Evolutionary conservation across 2,888 invertebrate species (phyloP), one percentile per base, ranked within the genome.

Genomic region (Omphaloscelis lunosa): DNA sequence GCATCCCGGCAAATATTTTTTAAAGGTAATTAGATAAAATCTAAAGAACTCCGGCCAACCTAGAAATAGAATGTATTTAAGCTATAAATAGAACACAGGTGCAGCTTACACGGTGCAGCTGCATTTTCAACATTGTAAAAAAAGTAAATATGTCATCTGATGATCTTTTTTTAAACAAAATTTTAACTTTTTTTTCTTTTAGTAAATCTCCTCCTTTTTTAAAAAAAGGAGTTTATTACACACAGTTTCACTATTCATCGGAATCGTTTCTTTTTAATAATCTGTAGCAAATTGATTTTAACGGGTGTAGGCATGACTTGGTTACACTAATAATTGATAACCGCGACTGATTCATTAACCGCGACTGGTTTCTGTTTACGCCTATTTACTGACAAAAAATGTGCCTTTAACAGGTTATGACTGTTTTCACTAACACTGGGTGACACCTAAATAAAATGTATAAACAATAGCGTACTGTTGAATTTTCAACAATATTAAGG

Each of bases 301-400:
- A 20, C 81, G 59, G 41, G 74, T 80, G 3, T 11, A 12, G n/a
- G 29, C 66, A 72, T 45, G 75, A n/a, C 79, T 74, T 61, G 23
- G 65, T 73, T 48, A 45, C 81, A 66, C 34, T 20, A 7, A 39
- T 20, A 7, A 53, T 66, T 74, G 48, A 61, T 66, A 56, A 17
- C 66, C 15, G 15, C 15, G 4, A 45, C 58, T 66, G 2, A 80
- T 80, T 17, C 15, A 39, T 20, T 53, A 39, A 51, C 79, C 39
- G n/a, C n/a, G n/a, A 79, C 3, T 79, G 48, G 1, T 2, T 15
- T 41, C 0, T 8, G 41, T 78, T 80, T 53, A 72, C 51, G 72
- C 58, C 12, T 41, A 20, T 34, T 58, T 27, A 27, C 0, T 23
- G 23, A 9, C 9, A 51, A 51, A 66, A 79, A 20, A 48, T 39